A percentile compares a stretch with the other conserved stretches of the same genome.
Evolutionary conservation across 2,797 vertebrate species (phyloP).

Genomic region (Stomatorhinus walkeri): DNA sequence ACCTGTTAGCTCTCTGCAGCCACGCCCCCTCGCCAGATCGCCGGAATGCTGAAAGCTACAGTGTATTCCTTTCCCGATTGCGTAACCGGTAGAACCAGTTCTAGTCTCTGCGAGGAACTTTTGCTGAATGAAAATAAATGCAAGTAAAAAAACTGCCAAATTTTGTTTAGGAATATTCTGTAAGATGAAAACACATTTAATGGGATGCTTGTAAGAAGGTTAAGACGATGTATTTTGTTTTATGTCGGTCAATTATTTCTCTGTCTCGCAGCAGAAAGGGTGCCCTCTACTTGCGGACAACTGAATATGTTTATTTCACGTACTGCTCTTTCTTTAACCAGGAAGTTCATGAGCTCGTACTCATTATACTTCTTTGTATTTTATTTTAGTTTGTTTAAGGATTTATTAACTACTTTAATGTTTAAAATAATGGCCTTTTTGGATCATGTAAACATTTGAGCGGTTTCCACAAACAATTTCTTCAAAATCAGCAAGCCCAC

Average conservation of each 20-base stretch:
- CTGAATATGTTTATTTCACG: background rate
- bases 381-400: background rate
- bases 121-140: background rate
- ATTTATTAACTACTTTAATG: background rate
- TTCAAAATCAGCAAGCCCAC: background rate
- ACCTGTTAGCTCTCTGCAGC: background rate
- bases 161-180: background rate
- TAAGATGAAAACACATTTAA: background rate
- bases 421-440: background rate
- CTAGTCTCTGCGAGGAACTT: background rate
- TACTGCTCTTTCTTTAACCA: background rate
- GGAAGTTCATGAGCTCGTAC: background rate
- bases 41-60: background rate
- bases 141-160: background rate
- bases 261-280: background rate
- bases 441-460: background rate
- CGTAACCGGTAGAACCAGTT: background rate
- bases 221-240: background rate
- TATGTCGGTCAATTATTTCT: background rate
- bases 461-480: background rate
- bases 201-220: background rate
- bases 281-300: background rate
- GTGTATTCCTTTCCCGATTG: background rate
- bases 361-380: background rate
- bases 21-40: background rate